Conservation (phyloP, 2,797 vertebrate species). For the Protosalanx chinensis region DNA sequence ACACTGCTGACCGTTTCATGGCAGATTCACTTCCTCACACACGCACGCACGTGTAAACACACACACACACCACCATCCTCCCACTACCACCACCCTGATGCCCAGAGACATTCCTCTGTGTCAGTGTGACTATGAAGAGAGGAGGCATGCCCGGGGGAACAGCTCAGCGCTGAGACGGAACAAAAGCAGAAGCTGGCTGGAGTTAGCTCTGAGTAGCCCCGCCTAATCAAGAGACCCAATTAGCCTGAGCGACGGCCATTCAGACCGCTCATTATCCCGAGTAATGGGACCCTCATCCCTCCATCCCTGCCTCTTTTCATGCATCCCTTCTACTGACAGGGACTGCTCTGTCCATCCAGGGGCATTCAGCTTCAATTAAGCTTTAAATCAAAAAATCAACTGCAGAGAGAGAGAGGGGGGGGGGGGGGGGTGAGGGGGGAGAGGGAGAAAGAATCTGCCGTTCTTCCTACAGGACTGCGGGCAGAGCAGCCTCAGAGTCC, state of each 20-base stretch:
- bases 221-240: slow-evolving; percentile 60
- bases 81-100: no score
- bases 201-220: slow-evolving; percentile 10
- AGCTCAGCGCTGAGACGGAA: no score
- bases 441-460: no score
- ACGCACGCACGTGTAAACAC: neutral
- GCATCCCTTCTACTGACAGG: slow-evolving; percentile 43
- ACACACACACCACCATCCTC: no score
- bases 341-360: slow-evolving; percentile 49
- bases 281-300: slow-evolving; percentile 58
- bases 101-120: no score
- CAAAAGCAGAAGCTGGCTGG: no score
- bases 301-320: slow-evolving; percentile 14
- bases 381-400: slow-evolving; percentile 53
- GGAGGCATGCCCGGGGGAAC: no score
- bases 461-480: no score
- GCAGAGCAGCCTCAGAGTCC: neutral
- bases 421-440: neutral
- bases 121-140: no score
- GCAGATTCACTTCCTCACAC: neutral
- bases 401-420: slow-evolving; percentile 48
- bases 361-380: slow-evolving; percentile 49
- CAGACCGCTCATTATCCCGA: slow-evolving; percentile 51
- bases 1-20: neutral
- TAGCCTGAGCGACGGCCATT: slow-evolving; percentile 60